phyloP scores from a whole-genome alignment of 2,113 vertebrate genomes.

The Forbesichthys agassizii region DNA sequence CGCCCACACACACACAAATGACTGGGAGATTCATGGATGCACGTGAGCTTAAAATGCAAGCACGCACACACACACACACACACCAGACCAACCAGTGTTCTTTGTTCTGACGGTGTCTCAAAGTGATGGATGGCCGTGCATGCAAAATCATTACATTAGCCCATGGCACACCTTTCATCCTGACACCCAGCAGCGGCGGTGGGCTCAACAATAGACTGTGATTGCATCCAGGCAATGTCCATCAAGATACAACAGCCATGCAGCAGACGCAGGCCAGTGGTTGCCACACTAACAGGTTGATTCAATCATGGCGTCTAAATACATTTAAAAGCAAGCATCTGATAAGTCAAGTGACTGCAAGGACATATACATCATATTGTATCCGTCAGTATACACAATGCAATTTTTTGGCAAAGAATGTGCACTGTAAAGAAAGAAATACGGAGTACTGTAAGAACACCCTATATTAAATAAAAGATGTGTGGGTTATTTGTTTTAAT shows the following conservation, averaged over 20 bases:
- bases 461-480: too few relatives aligned
- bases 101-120: constrained; percentile 48
- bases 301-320: too few relatives aligned
- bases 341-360: too few relatives aligned
- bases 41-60: not conserved
- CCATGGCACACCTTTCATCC: constrained; percentile 25
- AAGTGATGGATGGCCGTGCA: constrained; percentile 62
- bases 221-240: constrained; percentile 34
- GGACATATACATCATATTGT: too few relatives aligned
- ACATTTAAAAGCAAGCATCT: too few relatives aligned
- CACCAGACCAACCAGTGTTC: constrained; percentile 8
- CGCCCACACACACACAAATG: constrained; percentile 7
- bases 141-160: constrained; percentile 50
- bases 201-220: constrained; percentile 14
- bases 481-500: not conserved
- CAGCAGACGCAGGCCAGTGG: too few relatives aligned
- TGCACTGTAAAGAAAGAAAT: too few relatives aligned
- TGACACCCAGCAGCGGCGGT: constrained; percentile 29
- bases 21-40: not conserved
- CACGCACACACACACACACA: constrained; percentile 8
- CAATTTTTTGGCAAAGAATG: too few relatives aligned
- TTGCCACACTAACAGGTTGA: too few relatives aligned
- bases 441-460: too few relatives aligned
- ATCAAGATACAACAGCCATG: too few relatives aligned
- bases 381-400: too few relatives aligned